Percentiles rank a stretch among this genome's conserved stretches.
Evolutionary conservation across 2,113 vertebrate genomes (phyloP).

Genomic region (Isichthys henryi): DNA sequence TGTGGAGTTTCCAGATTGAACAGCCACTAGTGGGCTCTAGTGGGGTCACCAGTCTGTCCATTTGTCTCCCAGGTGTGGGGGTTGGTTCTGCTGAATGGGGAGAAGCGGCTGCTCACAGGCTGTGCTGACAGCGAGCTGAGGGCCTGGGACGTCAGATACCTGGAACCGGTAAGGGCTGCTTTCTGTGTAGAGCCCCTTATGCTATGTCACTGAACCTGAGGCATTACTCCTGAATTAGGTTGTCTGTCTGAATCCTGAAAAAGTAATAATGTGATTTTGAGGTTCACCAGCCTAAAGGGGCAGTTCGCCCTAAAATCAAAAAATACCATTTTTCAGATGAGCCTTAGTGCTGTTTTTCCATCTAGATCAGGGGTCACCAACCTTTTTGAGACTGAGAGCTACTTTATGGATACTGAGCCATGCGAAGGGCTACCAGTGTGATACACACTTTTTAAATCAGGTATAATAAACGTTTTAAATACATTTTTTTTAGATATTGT

Average conservation of each 20-base stretch:
- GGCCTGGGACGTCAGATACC: constrained; percentile 77
- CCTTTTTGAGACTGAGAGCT: no score
- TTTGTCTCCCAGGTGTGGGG: constrained; percentile 79
- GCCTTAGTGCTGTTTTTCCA: not conserved
- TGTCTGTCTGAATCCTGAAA: not conserved
- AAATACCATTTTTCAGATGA: not conserved
- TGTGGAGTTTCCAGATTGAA: not conserved
- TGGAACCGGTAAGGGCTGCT: constrained; percentile 56
- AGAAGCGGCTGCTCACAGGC: constrained; percentile 79
- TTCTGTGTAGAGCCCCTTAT: not conserved
- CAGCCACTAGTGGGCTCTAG: not conserved
- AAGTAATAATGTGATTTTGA: not conserved
- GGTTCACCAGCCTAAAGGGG: not conserved
- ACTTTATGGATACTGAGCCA: no score
- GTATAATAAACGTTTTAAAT: no score
- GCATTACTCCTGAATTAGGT: not conserved
- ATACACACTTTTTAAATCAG: no score
- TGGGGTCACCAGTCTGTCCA: not conserved
- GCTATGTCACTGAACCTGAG: not conserved
- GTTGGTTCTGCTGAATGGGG: constrained; percentile 71
- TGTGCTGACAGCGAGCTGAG: constrained; percentile 89
- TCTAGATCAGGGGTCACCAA: not conserved
- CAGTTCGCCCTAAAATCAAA: not conserved
- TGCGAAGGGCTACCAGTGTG: no score
- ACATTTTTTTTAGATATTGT: no score